Evolutionary conservation across 1,140 invertebrate species (phyloP), one percentile per base, ranked within the genome.

Genomic region (Drosophila albomicans): DNA sequence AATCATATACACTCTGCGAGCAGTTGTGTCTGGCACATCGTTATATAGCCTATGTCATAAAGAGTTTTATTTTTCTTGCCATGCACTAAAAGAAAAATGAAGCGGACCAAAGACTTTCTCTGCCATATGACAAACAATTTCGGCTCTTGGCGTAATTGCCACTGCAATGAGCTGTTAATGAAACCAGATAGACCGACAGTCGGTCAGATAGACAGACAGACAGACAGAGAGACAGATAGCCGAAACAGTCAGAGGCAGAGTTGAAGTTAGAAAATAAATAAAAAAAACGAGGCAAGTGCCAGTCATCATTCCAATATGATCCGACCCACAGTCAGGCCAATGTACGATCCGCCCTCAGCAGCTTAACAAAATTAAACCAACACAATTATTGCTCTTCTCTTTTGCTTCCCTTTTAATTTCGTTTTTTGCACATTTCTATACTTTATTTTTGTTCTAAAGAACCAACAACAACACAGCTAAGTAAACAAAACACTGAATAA

Each of bases 151-250:
- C 80, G 84, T 87, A 87, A 88, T 87, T 87, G 82, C 82, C 76
- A 70, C 75, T 77, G 84, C 84, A 88, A 87, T 86, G 79, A 61
- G 72, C 82, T 82, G 84, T 82, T 87, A 88, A 87, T 87, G 87
- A 88, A 88, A 81, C 66, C 71, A 78, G 65, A 74, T 77, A 78
- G 74, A 76, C 69, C 49, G 59, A 61, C 65, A 67, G 68, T 48
- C 45, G 56, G 67, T 38, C 52, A 56, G 51, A 54, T 32, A 43
- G 38, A 32, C 56, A 16, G 30, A 46, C 46, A 10, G 38, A 32
- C 56, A n/a, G 30, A 46, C 46, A 10, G 62, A 20, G 15, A 7
- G 11, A 30, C 10, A 41, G 54, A 15, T 25, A 43, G 45, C n/a
- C 38, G 8, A 11, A 41, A 32, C 16, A 54, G 28, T 30, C 16